A percentile compares a stretch with the other conserved stretches of the same genome.
Conservation (phyloP, 1,140 invertebrate genomes). For the Cydia fagiglandana region DNA sequence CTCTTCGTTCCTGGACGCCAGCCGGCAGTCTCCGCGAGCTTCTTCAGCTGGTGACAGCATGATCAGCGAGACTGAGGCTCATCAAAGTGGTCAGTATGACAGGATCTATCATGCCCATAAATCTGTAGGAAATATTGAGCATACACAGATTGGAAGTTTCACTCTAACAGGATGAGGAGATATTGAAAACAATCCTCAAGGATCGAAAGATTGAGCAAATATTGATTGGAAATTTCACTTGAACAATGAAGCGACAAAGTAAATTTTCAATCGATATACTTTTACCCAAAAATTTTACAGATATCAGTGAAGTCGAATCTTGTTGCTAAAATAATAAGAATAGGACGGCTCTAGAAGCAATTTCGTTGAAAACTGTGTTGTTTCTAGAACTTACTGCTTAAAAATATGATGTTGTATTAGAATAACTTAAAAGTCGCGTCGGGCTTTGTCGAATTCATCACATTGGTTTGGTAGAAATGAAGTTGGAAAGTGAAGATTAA, state of each 20-base stretch:
- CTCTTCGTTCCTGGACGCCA: slow-evolving; percentile 69
- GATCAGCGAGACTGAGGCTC: slow-evolving; percentile 73
- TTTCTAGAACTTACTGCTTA: not conserved
- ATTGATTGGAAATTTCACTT: not conserved
- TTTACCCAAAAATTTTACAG: no score
- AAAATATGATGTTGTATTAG: not conserved
- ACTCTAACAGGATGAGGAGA: not conserved
- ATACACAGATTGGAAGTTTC: not conserved
- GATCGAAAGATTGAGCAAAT: not conserved
- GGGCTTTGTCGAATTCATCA: not conserved
- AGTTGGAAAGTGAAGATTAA: not conserved
- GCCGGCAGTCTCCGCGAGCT: slow-evolving; percentile 68
- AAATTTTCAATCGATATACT: no score
- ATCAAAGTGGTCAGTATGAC: slow-evolving; percentile 71
- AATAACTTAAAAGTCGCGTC: not conserved
- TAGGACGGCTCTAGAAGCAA: no score
- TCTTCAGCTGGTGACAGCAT: slow-evolving; percentile 73
- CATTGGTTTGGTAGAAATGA: slow-evolving; percentile 11
- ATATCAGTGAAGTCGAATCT: no score
- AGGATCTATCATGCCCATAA: not conserved
- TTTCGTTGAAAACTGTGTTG: no score
- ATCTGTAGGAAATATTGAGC: not conserved
- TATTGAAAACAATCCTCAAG: not conserved
- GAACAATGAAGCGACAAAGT: no score
- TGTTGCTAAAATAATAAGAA: no score